Conservation (phyloP, 30 jellyfish, hydroid and myxozoan genomes). For the Hydractinia symbiolongicarpus region DNA sequence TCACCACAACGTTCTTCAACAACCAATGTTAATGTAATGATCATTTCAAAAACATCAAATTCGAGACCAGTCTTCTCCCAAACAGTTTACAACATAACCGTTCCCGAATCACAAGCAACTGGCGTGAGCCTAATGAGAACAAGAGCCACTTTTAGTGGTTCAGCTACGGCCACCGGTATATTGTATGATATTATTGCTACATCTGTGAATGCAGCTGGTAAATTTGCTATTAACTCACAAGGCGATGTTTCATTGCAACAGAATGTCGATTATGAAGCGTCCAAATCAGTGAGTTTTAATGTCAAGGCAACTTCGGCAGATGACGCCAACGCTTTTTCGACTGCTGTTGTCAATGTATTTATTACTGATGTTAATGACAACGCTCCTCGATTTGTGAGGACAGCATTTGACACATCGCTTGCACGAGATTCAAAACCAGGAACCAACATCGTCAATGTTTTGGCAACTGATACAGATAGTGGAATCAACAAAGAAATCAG, state of each 20-base stretch:
- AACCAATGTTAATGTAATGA: background rate
- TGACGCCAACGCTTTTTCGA: background rate
- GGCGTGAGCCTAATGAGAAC: conserved; percentile 12
- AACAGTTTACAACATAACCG: conserved; percentile 5
- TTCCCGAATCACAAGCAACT: conserved; percentile 14
- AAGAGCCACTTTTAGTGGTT: background rate
- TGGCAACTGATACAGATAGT: conserved; percentile 65
- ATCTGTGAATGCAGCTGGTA: conserved; percentile 17
- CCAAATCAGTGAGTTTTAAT: conserved; percentile 1
- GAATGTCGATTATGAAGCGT: conserved; percentile 16
- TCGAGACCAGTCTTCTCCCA: conserved; percentile 15
- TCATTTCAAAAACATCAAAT: background rate
- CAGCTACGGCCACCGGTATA: background rate
- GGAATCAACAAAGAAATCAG: conserved; percentile 53
- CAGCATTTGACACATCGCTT: conserved; percentile 11
- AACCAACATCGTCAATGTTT: conserved; percentile 29
- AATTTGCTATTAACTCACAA: background rate
- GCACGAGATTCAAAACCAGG: conserved; percentile 47
- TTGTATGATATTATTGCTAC: conserved; percentile 8
- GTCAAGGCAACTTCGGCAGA: conserved; percentile 22
- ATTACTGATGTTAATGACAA: conserved; percentile 67
- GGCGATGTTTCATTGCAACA: conserved; percentile 9
- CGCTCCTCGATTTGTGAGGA: conserved; percentile 52
- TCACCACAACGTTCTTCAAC: background rate
- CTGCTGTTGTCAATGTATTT: conserved; percentile 31